Evolutionary conservation across 2,797 vertebrate species (phyloP), one percentile per base, ranked within the genome.

Genomic region (Chelidonichthys spinosus): DNA sequence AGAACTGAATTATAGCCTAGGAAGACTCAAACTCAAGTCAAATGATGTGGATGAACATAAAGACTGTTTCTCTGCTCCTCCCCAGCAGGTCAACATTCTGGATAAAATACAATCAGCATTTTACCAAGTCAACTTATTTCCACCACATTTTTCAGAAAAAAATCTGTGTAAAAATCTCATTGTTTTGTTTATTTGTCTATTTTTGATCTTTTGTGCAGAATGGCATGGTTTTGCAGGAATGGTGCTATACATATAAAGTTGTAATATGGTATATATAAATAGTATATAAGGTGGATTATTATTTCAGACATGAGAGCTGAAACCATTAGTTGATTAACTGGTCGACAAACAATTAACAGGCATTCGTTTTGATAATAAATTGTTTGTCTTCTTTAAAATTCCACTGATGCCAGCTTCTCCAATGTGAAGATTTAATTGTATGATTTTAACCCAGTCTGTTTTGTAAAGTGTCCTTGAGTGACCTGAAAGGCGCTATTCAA

Each of bases 31-130:
- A 49, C 63, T 36, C 6, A 25, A 42, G 42, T 52, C 33, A 76
- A 42, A 46, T 17, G 1, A n/a, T 66, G 50, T 25, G 33, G 78
- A 78, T 39, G 49, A 79, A 11, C 43, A 42, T 59, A n/a, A 47
- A 54, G 39, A 35, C 42, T 32, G 37, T 18, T 59, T 64, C 18
- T 49, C 44, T 42, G 36, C 4, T 36, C 11, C 32, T 53, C 11
- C 10, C 11, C 25, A 7, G 25, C 36, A 35, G 32, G 25, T 47
- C 11, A 14, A 25, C 4, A n/a, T 43, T 14, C 15, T 8, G 14
- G 40, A 65, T 44, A 7, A 44, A 2, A 8, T 13, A 44, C 37
- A 2, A n/a, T 10, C 11, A 18, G 9, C 42, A 52, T 1, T 40
- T 11, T 6, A n/a, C 10, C 0, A 35, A 36, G n/a, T 40, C 25